These are phyloP conservation scores for Scaptomyza polygonia DNA, from an alignment of 2,888 invertebrate genomes.

Conservation along the genomic window DNA sequence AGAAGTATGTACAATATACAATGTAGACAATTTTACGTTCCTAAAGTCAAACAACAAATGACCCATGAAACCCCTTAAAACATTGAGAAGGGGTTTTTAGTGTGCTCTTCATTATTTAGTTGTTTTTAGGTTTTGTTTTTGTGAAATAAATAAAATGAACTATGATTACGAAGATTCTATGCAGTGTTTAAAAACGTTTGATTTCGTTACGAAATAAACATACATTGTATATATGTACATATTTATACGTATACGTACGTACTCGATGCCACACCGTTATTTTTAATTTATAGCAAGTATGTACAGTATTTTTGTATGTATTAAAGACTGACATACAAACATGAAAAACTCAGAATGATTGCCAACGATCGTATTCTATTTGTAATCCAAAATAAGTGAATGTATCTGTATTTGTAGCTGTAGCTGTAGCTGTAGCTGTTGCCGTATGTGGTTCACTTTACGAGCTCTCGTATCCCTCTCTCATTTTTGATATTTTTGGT, in stretches of 20 bases:
- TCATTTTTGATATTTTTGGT: conserved; percentile 55
- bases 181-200: conserved; percentile 14
- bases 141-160: conserved; percentile 13
- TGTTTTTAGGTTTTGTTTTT: background rate
- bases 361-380: conserved; percentile 78
- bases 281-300: background rate
- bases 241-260: background rate
- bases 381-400: conserved; percentile 76
- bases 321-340: background rate
- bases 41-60: conserved; percentile 15
- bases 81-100: background rate
- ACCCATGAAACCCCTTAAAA: background rate
- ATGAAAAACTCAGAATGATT: conserved; percentile 37
- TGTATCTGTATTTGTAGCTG: conserved; percentile 47
- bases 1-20: conserved; percentile 16
- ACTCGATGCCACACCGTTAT: too few species aligned
- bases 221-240: conserved; percentile 2
- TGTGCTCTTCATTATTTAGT: too few species aligned
- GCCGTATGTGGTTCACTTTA: conserved; percentile 74
- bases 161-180: conserved; percentile 24
- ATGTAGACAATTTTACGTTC: conserved; percentile 1
- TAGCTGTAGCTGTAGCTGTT: conserved; percentile 15
- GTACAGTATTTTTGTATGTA: conserved; percentile 40
- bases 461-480: conserved; percentile 58
- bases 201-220: conserved; percentile 6